Base-by-base conservation (phyloP, 2,797 vertebrate species). In the Chrosomus eos region DNA sequence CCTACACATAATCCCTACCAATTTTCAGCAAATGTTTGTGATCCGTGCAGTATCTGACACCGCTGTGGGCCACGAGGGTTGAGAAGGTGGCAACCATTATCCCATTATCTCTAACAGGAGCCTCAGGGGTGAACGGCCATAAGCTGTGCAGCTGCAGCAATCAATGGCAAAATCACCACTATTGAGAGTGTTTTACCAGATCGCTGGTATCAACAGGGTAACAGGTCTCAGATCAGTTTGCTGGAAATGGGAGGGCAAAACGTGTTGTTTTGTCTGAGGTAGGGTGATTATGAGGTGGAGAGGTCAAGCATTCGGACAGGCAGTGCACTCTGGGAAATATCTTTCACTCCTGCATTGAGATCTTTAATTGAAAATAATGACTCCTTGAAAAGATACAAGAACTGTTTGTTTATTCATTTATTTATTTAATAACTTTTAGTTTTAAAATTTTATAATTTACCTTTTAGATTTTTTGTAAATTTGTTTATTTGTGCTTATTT, bases 11-110 rank as follows among this genome's bases (percentile, higher is more conserved):
- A 68, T 77, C 16, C 19, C 38, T 55, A 62, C 14, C 16, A 26
- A 19, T 78, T 78, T 76, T 72, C 38, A 62, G 40, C 45, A 79
- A 79, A 77, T 58, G 64, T 76, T 16, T 68, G 48, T 28, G 88
- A 89, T 88, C 79, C 71, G 77, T 90, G 60, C 43, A 80, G 68
- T 67, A 67, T 43, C 85, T 89, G 83, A 48, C 86, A 90, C 86
- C 89, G 90, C 89, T 92, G 87, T 92, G 90, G 91, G 91, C 89
- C 90, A 91, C 91, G 90, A 93, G 92, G 92, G 93, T 93, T 90
- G 91, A 94, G 93, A 95, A 94, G 93, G 94, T 95, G 95, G 94
- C 92, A 95, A 89, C 93, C 92, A 95, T 95, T 95, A 95, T 94
- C 93, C 92, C 92, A 95, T 96, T 95, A 95, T 91, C 92, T 91